Evolutionary conservation across 1,140 invertebrate species (phyloP).

Genomic region (Neodiprion lecontei): DNA sequence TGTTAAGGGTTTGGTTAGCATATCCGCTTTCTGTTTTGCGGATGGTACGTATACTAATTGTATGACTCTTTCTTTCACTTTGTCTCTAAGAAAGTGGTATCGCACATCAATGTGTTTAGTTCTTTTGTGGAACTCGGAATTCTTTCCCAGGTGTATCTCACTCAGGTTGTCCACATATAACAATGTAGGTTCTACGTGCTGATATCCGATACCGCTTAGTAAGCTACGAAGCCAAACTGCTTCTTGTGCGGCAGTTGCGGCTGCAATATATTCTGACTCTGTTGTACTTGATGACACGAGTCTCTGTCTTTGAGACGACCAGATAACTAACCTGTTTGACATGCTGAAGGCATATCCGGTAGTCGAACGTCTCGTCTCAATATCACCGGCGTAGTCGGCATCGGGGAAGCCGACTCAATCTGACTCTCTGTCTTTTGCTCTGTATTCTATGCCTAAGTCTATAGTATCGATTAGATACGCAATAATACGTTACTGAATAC

Average conservation of each 20-base stretch:
- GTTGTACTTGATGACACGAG: conserved; percentile 34
- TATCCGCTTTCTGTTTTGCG: conserved; percentile 2
- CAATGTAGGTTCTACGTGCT: neutral
- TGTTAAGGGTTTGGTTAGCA: conserved; percentile 18
- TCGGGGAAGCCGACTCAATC: conserved; percentile 32
- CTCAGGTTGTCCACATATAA: conserved; percentile 36
- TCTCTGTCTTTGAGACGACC: conserved; percentile 38
- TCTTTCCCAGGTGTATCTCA: conserved; percentile 49
- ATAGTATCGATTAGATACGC: conserved; percentile 39
- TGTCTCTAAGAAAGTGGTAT: conserved; percentile 46
- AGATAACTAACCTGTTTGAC: conserved; percentile 43
- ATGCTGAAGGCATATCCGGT: conserved; percentile 45
- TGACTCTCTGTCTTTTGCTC: conserved; percentile 11
- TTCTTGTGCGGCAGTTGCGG: conserved; percentile 48
- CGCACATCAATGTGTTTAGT: conserved; percentile 47
- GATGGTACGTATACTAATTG: conserved; percentile 10
- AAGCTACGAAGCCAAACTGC: conserved; percentile 39
- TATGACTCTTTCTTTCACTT: neutral
- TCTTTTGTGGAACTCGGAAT: conserved; percentile 40
- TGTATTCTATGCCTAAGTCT: conserved; percentile 31
- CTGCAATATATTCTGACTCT: conserved; percentile 59
- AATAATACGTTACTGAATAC: conserved; percentile 37
- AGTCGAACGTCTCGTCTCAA: conserved; percentile 41
- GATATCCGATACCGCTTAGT: conserved; percentile 16
- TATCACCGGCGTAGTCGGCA: conserved; percentile 50